phyloP scores from a whole-genome alignment of 53 echinoderm and acorn worm species.

The Zoroaster sp. region DNA sequence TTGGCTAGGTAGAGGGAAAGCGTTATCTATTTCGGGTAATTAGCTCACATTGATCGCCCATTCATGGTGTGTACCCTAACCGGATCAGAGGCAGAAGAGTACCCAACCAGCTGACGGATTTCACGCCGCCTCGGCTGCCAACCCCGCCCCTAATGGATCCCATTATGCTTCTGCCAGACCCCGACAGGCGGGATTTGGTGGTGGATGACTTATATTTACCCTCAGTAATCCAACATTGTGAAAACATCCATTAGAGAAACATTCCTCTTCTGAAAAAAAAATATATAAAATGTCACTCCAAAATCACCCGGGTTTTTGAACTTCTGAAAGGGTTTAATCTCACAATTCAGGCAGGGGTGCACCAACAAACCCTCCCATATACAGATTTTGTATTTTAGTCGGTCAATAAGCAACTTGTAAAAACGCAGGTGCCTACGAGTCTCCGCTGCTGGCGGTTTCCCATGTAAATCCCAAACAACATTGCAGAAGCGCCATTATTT shows the following conservation, averaged over 20 bases:
- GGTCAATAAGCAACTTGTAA: neutral
- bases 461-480: neutral
- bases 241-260: conserved; percentile 26
- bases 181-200: neutral
- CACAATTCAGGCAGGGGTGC: neutral
- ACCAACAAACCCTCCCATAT: too few species aligned
- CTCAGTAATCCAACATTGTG: neutral
- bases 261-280: neutral
- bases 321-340: neutral
- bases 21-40: conserved; percentile 25
- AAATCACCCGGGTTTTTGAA: neutral
- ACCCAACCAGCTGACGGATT: neutral
- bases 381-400: too few species aligned
- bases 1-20: neutral
- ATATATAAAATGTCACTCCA: neutral
- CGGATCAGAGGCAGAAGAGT: neutral
- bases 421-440: conserved; percentile 29
- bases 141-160: neutral
- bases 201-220: neutral
- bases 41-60: conserved; percentile 19
- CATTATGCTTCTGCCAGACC: neutral
- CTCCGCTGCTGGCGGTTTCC: neutral
- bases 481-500: neutral
- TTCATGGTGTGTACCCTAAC: neutral
- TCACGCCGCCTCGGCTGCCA: neutral